Evolutionary conservation across 2,797 vertebrate genomes (phyloP).

Genomic region (Catamblyrhynchus diadema): DNA sequence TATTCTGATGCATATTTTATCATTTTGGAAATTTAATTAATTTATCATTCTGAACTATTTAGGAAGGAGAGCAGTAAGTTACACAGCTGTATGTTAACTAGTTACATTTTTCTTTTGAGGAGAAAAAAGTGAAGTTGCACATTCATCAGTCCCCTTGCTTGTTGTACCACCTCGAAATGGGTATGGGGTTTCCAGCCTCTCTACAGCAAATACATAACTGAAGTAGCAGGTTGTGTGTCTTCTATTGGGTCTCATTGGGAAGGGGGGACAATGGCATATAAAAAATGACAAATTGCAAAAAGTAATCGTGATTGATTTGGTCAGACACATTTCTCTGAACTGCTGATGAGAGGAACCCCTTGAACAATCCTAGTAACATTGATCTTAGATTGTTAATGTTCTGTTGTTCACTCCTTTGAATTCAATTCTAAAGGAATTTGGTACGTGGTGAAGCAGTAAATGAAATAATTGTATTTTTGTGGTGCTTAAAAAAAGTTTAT

Average conservation of each 20-base stretch:
- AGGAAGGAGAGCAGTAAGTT: slow-evolving; percentile 10
- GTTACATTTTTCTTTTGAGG: slow-evolving; percentile 18
- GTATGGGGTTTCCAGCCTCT: slow-evolving; percentile 28
- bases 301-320: slow-evolving; percentile 51
- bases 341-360: slow-evolving; percentile 44
- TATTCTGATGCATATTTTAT: not conserved
- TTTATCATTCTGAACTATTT: not conserved
- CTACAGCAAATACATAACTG: slow-evolving; percentile 35
- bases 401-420: slow-evolving; percentile 69
- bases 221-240: slow-evolving; percentile 66
- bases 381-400: slow-evolving; percentile 39
- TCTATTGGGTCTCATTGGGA: slow-evolving; percentile 53
- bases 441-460: slow-evolving; percentile 70
- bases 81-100: slow-evolving; percentile 53
- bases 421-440: slow-evolving; percentile 67
- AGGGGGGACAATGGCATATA: slow-evolving; percentile 5
- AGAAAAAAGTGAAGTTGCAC: slow-evolving; percentile 34
- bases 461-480: slow-evolving; percentile 69
- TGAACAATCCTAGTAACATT: slow-evolving; percentile 32
- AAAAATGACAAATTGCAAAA: slow-evolving; percentile 37
- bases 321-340: slow-evolving; percentile 50
- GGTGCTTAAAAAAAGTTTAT: slow-evolving; percentile 71
- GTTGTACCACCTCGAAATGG: slow-evolving; percentile 20
- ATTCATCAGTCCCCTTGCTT: slow-evolving; percentile 21
- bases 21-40: not conserved